Percentiles rank a stretch among this genome's conserved stretches.
Evolutionary conservation across 2,888 invertebrate species (phyloP).

Genomic region (Protonemura montana): DNA sequence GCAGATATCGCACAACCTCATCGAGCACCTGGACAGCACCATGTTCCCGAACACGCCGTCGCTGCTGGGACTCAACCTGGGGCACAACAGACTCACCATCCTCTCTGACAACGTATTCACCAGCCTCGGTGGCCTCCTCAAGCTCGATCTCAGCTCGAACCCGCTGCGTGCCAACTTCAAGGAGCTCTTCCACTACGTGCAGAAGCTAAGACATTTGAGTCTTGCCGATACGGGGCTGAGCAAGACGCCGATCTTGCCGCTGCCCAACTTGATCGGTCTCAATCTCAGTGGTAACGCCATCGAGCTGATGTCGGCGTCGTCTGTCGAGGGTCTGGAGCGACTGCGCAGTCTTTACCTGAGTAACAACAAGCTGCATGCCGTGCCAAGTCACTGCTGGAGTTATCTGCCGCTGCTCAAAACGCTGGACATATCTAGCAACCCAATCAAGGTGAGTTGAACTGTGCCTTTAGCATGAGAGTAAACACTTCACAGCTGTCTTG

Average conservation of each 20-base stretch:
- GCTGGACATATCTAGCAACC: slow-evolving; percentile 83
- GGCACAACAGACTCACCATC: slow-evolving; percentile 81
- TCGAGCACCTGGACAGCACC: slow-evolving; percentile 87
- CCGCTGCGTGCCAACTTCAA: slow-evolving; percentile 84
- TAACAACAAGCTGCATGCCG: slow-evolving; percentile 76
- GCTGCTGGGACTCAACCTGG: slow-evolving; percentile 78
- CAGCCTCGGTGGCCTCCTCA: slow-evolving; percentile 78
- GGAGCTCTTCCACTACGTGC: slow-evolving; percentile 86
- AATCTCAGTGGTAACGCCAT: slow-evolving; percentile 83
- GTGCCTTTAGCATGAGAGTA: background rate
- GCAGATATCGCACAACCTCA: slow-evolving; percentile 78
- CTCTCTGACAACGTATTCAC: slow-evolving; percentile 89
- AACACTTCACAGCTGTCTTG: too few species aligned
- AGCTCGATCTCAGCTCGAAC: slow-evolving; percentile 82
- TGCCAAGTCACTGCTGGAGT: slow-evolving; percentile 79
- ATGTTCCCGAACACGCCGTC: slow-evolving; percentile 86
- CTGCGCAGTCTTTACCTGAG: slow-evolving; percentile 79
- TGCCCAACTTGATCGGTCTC: slow-evolving; percentile 79
- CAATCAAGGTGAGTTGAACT: slow-evolving; percentile 65
- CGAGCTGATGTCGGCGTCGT: slow-evolving; percentile 72
- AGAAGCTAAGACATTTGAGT: slow-evolving; percentile 78
- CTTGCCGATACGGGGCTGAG: slow-evolving; percentile 80
- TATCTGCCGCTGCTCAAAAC: slow-evolving; percentile 75
- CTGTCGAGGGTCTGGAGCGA: slow-evolving; percentile 65
- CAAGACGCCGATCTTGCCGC: slow-evolving; percentile 75